Percentiles rank a stretch among this genome's conserved stretches.
Evolutionary conservation across 2,113 vertebrate species (phyloP).

Genomic region (Sciurus niger): DNA sequence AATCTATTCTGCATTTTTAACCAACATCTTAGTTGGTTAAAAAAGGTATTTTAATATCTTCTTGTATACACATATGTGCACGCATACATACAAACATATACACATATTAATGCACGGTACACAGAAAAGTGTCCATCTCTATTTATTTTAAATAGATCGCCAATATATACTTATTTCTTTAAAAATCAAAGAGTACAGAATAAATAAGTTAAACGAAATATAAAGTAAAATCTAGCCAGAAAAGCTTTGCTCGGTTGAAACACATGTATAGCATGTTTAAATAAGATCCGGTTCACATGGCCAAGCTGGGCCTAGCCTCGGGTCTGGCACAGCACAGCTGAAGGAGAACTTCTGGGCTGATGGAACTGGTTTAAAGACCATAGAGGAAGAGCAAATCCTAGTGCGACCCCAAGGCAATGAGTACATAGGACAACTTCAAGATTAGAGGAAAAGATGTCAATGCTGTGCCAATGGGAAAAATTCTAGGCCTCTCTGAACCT

Average conservation of each 20-base stretch:
- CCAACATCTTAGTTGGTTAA: background rate
- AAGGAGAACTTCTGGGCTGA: constrained; percentile 17
- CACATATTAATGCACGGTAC: background rate
- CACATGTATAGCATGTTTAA: background rate
- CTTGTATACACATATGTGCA: background rate
- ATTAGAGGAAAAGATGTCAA: background rate
- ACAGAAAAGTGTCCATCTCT: background rate
- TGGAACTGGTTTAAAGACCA: constrained; percentile 61
- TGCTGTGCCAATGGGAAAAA: background rate
- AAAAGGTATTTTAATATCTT: constrained; percentile 7
- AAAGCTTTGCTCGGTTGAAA: background rate
- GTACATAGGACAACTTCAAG: background rate
- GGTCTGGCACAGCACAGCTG: background rate
- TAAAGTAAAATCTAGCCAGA: background rate
- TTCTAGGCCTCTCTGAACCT: background rate
- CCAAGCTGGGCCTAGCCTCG: background rate
- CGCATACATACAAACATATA: background rate
- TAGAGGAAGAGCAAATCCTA: constrained; percentile 1
- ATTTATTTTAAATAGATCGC: background rate
- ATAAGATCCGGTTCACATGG: background rate
- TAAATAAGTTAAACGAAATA: background rate
- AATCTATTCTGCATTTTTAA: background rate
- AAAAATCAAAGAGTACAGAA: constrained; percentile 24
- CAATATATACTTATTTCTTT: background rate
- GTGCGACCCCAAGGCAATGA: background rate